These are phyloP conservation scores for Anthonomus grandis DNA, from an alignment of 1,140 invertebrate species.

Conservation along the genomic window DNA sequence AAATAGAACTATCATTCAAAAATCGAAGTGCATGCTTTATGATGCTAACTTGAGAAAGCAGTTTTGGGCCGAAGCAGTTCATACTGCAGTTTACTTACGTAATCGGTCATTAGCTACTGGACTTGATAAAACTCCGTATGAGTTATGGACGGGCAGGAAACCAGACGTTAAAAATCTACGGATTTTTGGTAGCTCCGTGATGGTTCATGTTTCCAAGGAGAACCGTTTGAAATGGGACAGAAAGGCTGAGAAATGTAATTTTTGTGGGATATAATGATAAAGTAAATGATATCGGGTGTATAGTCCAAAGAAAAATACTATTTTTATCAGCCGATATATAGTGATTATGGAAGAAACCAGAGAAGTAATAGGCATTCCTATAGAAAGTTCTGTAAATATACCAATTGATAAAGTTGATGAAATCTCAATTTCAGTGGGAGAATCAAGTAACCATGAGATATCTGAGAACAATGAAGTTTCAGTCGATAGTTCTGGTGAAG, in stretches of 20 bases:
- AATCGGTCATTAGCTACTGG: no score
- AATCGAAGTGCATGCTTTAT: no score
- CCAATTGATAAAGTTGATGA: neutral
- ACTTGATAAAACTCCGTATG: no score
- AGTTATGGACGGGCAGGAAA: no score
- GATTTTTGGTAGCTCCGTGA: no score
- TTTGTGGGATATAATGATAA: conserved; percentile 31
- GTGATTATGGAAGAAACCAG: conserved; percentile 33
- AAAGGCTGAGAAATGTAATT: conserved; percentile 34
- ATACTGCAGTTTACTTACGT: no score
- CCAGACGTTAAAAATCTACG: no score
- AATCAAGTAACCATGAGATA: neutral
- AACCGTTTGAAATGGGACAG: conserved; percentile 34
- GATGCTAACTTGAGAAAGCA: no score
- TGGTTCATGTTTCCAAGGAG: conserved; percentile 41
- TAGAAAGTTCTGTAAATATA: neutral
- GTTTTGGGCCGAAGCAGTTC: no score
- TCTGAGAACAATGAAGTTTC: neutral
- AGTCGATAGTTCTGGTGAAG: neutral
- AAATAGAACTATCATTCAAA: no score
- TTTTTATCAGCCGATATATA: conserved; percentile 39
- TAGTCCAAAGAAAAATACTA: conserved; percentile 34
- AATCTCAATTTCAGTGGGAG: neutral
- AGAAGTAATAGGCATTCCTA: neutral
- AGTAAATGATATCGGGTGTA: conserved; percentile 30